Evolutionary conservation across 1,140 invertebrate genomes (phyloP), one percentile per base, ranked within the genome.

Genomic region (Chrysoperla carnea): DNA sequence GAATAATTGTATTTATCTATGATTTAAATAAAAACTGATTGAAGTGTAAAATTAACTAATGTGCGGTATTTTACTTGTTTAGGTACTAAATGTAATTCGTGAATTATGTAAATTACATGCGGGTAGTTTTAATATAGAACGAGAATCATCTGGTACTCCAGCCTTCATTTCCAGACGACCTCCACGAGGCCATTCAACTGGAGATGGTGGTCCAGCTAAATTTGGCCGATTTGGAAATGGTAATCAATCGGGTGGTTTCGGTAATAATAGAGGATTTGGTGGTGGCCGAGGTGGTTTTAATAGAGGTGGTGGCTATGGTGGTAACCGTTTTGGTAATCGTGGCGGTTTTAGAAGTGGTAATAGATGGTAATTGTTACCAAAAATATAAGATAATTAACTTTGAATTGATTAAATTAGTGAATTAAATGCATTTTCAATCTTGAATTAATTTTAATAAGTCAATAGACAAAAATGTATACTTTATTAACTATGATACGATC

Each of bases 91-190:
- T 8, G 69, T 81, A 6, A 68, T 87, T 1, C 75, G 69, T 49
- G 63, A 71, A 14, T 53, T 90, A 0, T 87, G 84, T 51, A 66
- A 71, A 14, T 68, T 84, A 54, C 72, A 79, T 49, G 73, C 84
- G 1, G 80, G 82, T 1, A 75, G 84, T 50, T 73, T 67, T 50
- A 68, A 71, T 40, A 70, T 85, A 49, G 64, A 72, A 3, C 72
- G 73, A 4, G 48, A 50, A 37, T 55, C 43, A 41, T 56, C 46
- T 15, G 59, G 54, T 6, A 52, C 56, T 0, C 55, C 60, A 38
- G 56, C 60, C 42, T 61, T 62, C 6, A 52, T 57, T 11, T 59
- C 66, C n/a, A 56, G 60, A 29, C 54, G 69, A 27, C 63, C 63
- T 17, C 62, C 62, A 8, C 52, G 65, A 36, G 61, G 59, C 8